Evolutionary conservation across 2,888 invertebrate species (phyloP), one percentile per base, ranked within the genome.

Genomic region (Leptinotarsa peninsularis): DNA sequence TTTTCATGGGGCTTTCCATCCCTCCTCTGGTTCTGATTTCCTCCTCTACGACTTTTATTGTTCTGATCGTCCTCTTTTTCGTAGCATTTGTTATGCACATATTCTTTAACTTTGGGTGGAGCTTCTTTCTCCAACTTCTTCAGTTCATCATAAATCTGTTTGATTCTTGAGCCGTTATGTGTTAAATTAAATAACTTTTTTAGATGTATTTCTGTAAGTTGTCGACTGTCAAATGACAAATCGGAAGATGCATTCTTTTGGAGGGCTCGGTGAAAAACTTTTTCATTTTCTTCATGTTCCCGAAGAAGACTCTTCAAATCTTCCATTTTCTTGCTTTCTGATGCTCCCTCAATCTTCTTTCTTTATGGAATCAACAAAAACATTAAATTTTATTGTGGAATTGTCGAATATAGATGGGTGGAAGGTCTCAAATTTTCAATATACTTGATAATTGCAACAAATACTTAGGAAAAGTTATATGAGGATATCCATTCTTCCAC

Each of bases 91-190:
- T 68, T 49, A 33, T 82, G 81, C 13, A 80, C 58, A 56, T 83
- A 83, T 69, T 84, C 84, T 1, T 77, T 76, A 43, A 74, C 77
- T 49, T 70, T 69, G 67, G 84, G 75, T 66, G 80, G 81, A 14
- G 78, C 82, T 5, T 72, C 79, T 49, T 79, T 76, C 0, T 81
- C 43, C n/a, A n/a, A 76, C 18, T 74, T 72, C 58, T 83, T 83
- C 67, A 85, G 84, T 7, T 77, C 77, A 3, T 81, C 76, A 69
- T 83, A 83, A 5, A 85, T 71, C 66, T 83, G 81, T 54, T 79
- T 79, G 18, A 86, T 84, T 77, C 83, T 83, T 67, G 78, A 72
- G 1, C 85, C 85, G 69, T 80, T 82, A 58, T 82, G 79, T 49
- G 81, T 80, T 43, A 86, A 76, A 5, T 75, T 76, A 66, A 83